A percentile compares a stretch with the other conserved stretches of the same genome.
These are phyloP conservation scores for Empis livida DNA, from an alignment of 2,888 invertebrate species.

Conservation along the genomic window DNA sequence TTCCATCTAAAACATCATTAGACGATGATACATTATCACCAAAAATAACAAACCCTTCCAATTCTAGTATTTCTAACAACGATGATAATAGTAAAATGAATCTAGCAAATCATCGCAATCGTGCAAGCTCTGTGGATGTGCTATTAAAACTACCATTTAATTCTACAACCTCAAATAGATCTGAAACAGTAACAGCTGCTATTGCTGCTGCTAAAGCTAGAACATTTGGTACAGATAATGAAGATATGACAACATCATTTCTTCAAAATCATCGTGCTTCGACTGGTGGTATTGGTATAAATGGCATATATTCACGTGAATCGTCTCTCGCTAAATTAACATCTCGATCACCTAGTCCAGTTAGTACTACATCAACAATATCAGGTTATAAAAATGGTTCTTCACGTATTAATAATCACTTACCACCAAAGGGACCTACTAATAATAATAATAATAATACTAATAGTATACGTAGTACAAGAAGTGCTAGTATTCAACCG, in stretches of 20 bases:
- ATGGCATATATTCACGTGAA: constrained; percentile 11
- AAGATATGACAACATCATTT: not conserved
- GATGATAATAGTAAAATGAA: too few species aligned
- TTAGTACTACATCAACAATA: constrained; percentile 17
- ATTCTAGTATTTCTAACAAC: too few species aligned
- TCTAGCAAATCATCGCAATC: not conserved
- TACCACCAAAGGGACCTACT: too few species aligned
- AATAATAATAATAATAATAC: too few species aligned
- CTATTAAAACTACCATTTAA: constrained; percentile 22
- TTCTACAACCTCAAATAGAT: constrained; percentile 13
- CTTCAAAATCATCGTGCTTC: not conserved
- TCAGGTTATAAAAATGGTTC: too few species aligned
- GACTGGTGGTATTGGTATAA: constrained; percentile 8
- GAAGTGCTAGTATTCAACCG: constrained; percentile 4
- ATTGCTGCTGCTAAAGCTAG: constrained; percentile 10
- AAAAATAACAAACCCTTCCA: too few species aligned
- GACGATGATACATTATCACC: too few species aligned
- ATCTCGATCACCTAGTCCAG: constrained; percentile 47
- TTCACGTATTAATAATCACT: too few species aligned
- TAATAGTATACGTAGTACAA: constrained; percentile 13
- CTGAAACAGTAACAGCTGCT: constrained; percentile 6
- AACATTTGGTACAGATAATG: constrained; percentile 14
- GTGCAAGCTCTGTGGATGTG: constrained; percentile 22
- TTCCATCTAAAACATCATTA: not conserved
- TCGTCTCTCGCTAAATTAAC: constrained; percentile 24